A percentile compares a stretch with the other conserved stretches of the same genome.
Conservation (phyloP, 1,140 invertebrate genomes). For the Diachasma alloeum region DNA sequence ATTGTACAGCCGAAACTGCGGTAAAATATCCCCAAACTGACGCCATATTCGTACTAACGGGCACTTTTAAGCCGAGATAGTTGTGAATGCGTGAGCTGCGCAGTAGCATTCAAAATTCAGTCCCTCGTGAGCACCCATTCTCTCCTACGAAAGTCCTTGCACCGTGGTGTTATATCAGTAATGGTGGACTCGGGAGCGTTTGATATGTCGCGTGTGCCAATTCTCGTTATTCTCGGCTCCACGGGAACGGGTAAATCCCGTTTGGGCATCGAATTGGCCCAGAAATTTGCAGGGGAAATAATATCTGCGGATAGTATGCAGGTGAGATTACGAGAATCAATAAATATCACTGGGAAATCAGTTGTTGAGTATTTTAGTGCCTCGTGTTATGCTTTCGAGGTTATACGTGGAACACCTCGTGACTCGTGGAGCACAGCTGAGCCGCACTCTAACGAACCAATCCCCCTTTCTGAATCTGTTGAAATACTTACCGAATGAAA, state of each 20-base stretch:
- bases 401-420: not conserved
- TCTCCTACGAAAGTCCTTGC: too few relatives aligned
- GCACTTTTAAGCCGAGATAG: not conserved
- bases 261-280: conserved; percentile 89
- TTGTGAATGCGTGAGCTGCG: not conserved
- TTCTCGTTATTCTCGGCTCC: conserved; percentile 91
- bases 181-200: not conserved
- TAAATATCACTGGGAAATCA: not conserved
- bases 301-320: conserved; percentile 99
- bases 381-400: conserved; percentile 7
- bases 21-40: not conserved
- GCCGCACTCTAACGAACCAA: not conserved
- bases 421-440: not conserved
- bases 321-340: conserved; percentile 67
- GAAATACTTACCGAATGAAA: too few relatives aligned
- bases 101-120: not conserved
- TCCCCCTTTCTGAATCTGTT: not conserved
- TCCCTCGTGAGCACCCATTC: not conserved
- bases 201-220: conserved; percentile 67
- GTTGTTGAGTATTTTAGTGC: not conserved
- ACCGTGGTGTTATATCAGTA: not conserved
- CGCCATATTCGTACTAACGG: not conserved
- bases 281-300: conserved; percentile 91
- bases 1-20: not conserved
- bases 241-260: conserved; percentile 98